A percentile compares a stretch with the other conserved stretches of the same genome.
phyloP scores from a whole-genome alignment of 2,797 vertebrate genomes.

The Sarcoramphus papa region DNA sequence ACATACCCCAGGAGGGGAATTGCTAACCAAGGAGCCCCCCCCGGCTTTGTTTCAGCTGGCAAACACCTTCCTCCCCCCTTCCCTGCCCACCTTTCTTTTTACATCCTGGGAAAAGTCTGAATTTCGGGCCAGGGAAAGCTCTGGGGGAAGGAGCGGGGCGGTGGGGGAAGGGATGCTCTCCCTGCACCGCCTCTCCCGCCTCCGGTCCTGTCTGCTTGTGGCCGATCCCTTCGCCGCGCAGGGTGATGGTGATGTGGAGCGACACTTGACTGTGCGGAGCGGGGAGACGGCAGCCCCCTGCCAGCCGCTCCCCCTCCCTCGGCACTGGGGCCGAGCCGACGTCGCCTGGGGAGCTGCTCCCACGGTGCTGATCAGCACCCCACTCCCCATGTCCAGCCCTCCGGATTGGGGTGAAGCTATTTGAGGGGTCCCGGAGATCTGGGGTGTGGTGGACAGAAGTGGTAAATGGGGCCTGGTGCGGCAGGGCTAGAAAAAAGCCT shows the following conservation, averaged over 20 bases:
- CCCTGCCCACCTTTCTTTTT: not conserved
- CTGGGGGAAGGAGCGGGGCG: not conserved
- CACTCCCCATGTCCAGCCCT: rapidly evolving
- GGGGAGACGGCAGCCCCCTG: not conserved
- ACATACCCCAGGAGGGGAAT: not conserved
- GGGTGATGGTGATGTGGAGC: not conserved
- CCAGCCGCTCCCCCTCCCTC: not conserved
- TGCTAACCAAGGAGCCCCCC: not conserved
- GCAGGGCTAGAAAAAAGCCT: not conserved
- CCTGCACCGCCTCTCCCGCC: not conserved
- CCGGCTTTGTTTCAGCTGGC: not conserved
- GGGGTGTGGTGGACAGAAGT: not conserved
- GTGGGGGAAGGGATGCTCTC: conserved; percentile 30
- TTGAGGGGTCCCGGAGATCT: rapidly evolving
- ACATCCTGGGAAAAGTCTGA: not conserved
- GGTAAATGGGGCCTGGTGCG: not conserved
- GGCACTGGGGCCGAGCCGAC: rapidly evolving
- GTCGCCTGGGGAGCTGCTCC: not conserved
- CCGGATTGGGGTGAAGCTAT: not conserved
- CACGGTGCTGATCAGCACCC: rapidly evolving
- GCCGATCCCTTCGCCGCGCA: not conserved
- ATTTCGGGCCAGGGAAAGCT: not conserved
- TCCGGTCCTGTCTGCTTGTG: not conserved
- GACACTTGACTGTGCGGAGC: not conserved
- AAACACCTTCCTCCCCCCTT: not conserved